Conservation (phyloP, 2,113 vertebrate species). For the Strix aluco region DNA sequence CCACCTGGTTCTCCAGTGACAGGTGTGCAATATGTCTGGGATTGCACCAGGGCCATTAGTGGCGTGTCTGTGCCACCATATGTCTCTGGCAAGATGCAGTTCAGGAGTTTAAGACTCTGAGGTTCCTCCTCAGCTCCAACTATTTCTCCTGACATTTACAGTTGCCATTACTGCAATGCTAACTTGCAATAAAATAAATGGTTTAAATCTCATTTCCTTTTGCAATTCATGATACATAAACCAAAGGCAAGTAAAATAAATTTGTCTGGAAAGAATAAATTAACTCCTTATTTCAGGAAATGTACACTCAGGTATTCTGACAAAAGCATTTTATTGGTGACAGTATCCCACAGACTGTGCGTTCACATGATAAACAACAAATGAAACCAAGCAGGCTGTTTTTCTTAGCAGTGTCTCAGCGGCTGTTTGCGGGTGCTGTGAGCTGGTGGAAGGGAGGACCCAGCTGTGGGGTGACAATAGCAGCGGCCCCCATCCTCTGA, state of each 20-base stretch:
- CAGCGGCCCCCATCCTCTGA: accelerated
- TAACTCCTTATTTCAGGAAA: not conserved
- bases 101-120: not conserved
- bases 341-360: not conserved
- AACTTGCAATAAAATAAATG: not conserved
- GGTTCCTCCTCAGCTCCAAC: not conserved
- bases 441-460: not conserved
- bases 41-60: not conserved
- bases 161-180: not conserved
- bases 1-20: accelerated
- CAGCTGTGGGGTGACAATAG: not conserved
- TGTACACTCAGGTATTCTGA: not conserved
- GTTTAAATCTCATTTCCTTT: not conserved
- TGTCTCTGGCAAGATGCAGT: accelerated
- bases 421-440: not conserved
- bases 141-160: not conserved
- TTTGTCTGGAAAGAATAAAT: not conserved
- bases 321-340: not conserved
- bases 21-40: accelerated
- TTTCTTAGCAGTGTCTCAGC: accelerated
- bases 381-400: accelerated
- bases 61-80: not conserved
- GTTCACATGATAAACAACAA: not conserved
- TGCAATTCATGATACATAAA: not conserved
- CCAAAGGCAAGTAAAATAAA: not conserved